These are phyloP conservation scores for Drepana falcataria DNA, from an alignment of 2,888 invertebrate genomes.

Conservation along the genomic window DNA sequence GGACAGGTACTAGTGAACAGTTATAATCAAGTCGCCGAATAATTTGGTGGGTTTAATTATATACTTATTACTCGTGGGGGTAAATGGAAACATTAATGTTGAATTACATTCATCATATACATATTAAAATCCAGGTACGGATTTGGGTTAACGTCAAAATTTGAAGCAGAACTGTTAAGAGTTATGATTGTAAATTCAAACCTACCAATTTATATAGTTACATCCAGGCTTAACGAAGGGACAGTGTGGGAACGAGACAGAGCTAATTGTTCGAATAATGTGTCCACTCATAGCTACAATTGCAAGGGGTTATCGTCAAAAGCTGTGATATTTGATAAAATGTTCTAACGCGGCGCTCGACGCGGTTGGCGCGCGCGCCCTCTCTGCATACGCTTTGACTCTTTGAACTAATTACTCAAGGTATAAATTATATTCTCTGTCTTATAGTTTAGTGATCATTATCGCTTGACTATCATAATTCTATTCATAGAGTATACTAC, in stretches of 20 bases:
- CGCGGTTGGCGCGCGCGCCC: conserved; percentile 53
- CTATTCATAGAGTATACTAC: no score
- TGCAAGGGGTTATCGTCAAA: conserved; percentile 79
- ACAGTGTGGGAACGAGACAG: conserved; percentile 18
- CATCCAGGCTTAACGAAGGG: neutral
- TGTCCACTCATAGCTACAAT: conserved; percentile 73
- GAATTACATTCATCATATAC: no score
- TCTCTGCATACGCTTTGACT: conserved; percentile 25
- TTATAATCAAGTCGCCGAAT: neutral
- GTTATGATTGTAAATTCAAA: no score
- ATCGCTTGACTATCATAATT: no score
- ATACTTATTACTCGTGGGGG: no score
- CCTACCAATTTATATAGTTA: neutral
- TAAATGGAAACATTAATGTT: neutral
- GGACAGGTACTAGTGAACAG: conserved; percentile 7
- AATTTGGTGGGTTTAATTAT: neutral
- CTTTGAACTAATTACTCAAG: neutral
- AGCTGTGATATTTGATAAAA: conserved; percentile 76
- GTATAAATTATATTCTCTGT: neutral
- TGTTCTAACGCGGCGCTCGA: conserved; percentile 60
- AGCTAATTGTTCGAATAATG: conserved; percentile 72
- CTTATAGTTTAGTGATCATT: neutral
- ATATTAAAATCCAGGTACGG: no score
- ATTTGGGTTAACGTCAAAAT: no score
- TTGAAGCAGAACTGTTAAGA: no score